phyloP scores from a whole-genome alignment of 2,888 invertebrate species.

The Chrysodeixis includens region DNA sequence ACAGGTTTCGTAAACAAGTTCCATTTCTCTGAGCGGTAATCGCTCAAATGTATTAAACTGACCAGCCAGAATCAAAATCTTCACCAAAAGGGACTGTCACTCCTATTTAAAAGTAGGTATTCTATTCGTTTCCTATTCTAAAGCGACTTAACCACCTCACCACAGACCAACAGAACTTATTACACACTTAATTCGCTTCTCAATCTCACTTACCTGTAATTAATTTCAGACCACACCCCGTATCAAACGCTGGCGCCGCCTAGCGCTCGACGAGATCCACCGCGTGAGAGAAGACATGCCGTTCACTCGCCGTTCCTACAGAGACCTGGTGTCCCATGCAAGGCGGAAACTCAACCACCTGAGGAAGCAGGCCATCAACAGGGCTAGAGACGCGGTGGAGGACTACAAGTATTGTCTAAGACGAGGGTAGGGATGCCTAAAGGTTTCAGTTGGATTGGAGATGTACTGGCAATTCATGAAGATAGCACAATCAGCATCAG shows the following conservation, averaged over 20 bases:
- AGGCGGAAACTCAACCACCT: slow-evolving; percentile 73
- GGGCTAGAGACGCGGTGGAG: slow-evolving; percentile 59
- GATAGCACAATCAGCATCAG: too few species aligned
- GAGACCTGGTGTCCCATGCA: slow-evolving; percentile 77
- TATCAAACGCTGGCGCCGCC: slow-evolving; percentile 78
- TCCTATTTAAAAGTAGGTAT: too few species aligned
- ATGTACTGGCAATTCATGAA: not conserved
- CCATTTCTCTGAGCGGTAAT: too few species aligned
- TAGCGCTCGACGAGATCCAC: slow-evolving; percentile 76
- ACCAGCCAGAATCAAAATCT: too few species aligned
- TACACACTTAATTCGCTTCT: too few species aligned
- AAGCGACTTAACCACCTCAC: too few species aligned
- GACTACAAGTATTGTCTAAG: slow-evolving; percentile 66
- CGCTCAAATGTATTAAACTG: too few species aligned
- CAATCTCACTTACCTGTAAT: too few species aligned
- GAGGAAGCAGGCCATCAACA: slow-evolving; percentile 64
- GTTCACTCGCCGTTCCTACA: slow-evolving; percentile 75
- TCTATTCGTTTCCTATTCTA: too few species aligned
- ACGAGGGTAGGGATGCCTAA: slow-evolving; percentile 18
- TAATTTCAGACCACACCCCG: slow-evolving; percentile 71
- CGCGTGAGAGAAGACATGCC: slow-evolving; percentile 78
- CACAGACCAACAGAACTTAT: too few species aligned
- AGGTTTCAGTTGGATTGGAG: slow-evolving; percentile 9
- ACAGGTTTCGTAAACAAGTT: too few species aligned
- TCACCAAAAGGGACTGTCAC: too few species aligned